These are phyloP conservation scores for Macropus fuliginosus DNA, from an alignment of 2,797 vertebrate species.

Conservation along the genomic window DNA sequence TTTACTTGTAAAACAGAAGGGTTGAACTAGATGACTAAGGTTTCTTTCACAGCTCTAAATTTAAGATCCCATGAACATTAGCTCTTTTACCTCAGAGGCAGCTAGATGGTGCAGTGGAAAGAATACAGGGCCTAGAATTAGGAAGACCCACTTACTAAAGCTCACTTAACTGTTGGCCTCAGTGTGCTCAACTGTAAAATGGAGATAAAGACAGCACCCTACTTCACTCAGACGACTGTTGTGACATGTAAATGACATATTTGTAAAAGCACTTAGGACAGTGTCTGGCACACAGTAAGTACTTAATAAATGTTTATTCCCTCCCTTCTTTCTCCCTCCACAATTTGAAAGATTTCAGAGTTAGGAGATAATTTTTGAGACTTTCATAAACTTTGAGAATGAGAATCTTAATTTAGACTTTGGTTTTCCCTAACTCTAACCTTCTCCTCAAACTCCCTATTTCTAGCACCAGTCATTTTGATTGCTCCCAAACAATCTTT, in stretches of 20 bases:
- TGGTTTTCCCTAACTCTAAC: background rate
- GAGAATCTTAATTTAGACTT: background rate
- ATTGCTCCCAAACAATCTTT: slow-evolving; percentile 5
- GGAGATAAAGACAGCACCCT: background rate
- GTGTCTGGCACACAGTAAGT: background rate
- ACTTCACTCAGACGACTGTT: background rate
- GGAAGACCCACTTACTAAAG: background rate
- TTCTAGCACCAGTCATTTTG: slow-evolving; percentile 27
- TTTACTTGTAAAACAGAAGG: background rate
- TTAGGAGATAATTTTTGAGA: slow-evolving; percentile 42
- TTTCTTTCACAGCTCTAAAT: background rate
- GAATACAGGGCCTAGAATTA: background rate
- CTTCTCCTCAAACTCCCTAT: slow-evolving; percentile 21
- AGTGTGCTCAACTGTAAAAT: background rate
- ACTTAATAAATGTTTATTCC: background rate
- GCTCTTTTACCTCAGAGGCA: background rate
- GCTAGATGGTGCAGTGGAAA: background rate
- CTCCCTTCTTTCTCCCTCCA: slow-evolving; percentile 30
- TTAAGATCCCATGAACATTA: background rate
- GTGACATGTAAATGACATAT: too few species aligned
- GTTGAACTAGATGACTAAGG: background rate
- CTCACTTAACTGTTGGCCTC: background rate
- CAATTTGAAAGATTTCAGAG: slow-evolving; percentile 31
- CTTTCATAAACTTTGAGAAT: background rate
- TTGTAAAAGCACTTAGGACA: background rate